Conservation (phyloP, 2,888 invertebrate species). For the Morpho achilles region DNA sequence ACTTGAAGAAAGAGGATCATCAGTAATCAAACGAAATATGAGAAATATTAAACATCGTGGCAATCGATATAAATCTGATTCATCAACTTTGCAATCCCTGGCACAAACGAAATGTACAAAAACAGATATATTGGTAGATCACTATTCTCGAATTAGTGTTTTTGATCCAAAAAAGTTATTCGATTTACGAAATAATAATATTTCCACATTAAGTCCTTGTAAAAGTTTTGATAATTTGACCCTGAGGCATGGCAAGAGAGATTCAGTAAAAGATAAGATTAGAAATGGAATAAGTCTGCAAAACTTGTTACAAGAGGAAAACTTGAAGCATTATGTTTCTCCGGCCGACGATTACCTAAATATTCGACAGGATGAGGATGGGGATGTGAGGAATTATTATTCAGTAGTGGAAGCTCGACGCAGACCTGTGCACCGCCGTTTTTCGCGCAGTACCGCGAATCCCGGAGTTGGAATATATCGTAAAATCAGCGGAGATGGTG, state of each 20-base stretch:
- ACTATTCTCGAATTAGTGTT: conserved; percentile 59
- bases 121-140: conserved; percentile 60
- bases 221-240: conserved; percentile 73
- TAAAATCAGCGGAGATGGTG: conserved; percentile 55
- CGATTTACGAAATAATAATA: conserved; percentile 63
- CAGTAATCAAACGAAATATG: conserved; percentile 66
- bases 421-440: conserved; percentile 46
- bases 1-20: conserved; percentile 61
- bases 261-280: conserved; percentile 42
- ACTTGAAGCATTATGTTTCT: conserved; percentile 57
- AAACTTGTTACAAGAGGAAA: conserved; percentile 59
- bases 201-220: conserved; percentile 53
- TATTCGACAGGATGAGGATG: conserved; percentile 33
- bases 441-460: conserved; percentile 48
- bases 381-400: conserved; percentile 59
- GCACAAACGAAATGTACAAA: conserved; percentile 42
- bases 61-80: conserved; percentile 49
- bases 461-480: conserved; percentile 67
- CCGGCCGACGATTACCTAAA: conserved; percentile 44
- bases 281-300: conserved; percentile 63
- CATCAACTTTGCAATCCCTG: conserved; percentile 32
- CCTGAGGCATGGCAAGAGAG: conserved; percentile 45
- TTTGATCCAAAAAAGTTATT: conserved; percentile 61
- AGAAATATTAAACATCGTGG: conserved; percentile 63
- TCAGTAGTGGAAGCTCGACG: conserved; percentile 57